phyloP scores from a whole-genome alignment of 2,888 invertebrate genomes.

The Diloba caeruleocephala region DNA sequence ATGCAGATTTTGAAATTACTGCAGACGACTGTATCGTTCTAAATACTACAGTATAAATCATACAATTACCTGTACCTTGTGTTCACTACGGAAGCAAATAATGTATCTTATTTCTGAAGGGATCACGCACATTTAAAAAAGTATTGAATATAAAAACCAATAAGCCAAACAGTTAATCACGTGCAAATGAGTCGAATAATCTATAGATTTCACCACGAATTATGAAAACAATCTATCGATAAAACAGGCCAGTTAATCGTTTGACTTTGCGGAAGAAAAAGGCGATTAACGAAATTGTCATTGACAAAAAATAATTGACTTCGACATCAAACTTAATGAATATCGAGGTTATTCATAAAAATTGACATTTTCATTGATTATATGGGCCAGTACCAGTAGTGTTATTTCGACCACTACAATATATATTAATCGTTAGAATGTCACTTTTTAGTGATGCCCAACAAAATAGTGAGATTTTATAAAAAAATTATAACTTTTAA shows the following conservation, averaged over 20 bases:
- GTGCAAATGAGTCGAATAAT: neutral
- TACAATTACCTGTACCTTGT: too few species aligned
- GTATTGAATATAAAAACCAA: too few species aligned
- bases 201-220: neutral
- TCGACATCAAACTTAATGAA: neutral
- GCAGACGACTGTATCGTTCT: conserved; percentile 11
- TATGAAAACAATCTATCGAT: neutral
- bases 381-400: conserved; percentile 32
- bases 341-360: conserved; percentile 5
- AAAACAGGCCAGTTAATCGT: too few species aligned
- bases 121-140: too few species aligned
- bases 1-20: conserved; percentile 12
- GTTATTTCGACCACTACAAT: conserved; percentile 37
- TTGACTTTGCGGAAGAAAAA: too few species aligned
- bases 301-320: too few species aligned
- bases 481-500: conserved; percentile 57
- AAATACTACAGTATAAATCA: conserved; percentile 35
- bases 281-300: too few species aligned
- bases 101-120: too few species aligned
- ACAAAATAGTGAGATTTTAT: conserved; percentile 80
- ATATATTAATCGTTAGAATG: conserved; percentile 36
- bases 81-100: too few species aligned
- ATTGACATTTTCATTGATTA: conserved; percentile 23
- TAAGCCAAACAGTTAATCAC: too few species aligned
- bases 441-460: conserved; percentile 58